Evolutionary conservation across 2,888 invertebrate species (phyloP).

Genomic region (Portevinia maculata): DNA sequence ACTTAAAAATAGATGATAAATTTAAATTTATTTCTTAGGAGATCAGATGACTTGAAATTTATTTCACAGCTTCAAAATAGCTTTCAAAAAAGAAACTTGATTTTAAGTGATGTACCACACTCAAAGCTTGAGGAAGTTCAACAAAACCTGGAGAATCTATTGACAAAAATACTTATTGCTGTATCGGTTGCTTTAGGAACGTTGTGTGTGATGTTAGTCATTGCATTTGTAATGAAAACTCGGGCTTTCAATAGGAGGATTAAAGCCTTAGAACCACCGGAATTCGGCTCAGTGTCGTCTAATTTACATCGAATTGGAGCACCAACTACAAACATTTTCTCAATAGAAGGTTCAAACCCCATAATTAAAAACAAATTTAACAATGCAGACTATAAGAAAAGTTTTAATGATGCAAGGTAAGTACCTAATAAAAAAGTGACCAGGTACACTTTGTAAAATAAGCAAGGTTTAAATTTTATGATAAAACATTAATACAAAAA

Average conservation of each 20-base stretch:
- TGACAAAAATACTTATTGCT: constrained; percentile 84
- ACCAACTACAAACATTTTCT: constrained; percentile 89
- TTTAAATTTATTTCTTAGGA: constrained; percentile 76
- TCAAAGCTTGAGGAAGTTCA: constrained; percentile 79
- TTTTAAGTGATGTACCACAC: constrained; percentile 83
- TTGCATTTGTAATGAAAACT: constrained; percentile 85
- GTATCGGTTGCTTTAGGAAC: constrained; percentile 84
- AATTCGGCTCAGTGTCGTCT: constrained; percentile 86
- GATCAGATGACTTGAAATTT: constrained; percentile 83
- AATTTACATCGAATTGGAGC: constrained; percentile 83
- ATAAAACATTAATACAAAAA: no score
- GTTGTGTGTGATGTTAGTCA: constrained; percentile 84
- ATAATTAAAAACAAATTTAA: constrained; percentile 84
- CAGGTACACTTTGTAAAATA: no score
- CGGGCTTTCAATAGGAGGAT: constrained; percentile 85
- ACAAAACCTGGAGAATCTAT: constrained; percentile 80
- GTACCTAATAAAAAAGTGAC: no score
- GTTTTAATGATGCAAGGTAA: constrained; percentile 67
- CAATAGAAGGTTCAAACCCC: constrained; percentile 88
- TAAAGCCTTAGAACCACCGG: constrained; percentile 86
- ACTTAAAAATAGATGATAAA: no score
- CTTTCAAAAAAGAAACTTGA: constrained; percentile 81
- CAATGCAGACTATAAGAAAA: constrained; percentile 29
- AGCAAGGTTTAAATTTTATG: no score
- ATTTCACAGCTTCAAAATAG: constrained; percentile 82